Conservation (phyloP, 2,888 invertebrate genomes). For the Microplitis deprimator region DNA sequence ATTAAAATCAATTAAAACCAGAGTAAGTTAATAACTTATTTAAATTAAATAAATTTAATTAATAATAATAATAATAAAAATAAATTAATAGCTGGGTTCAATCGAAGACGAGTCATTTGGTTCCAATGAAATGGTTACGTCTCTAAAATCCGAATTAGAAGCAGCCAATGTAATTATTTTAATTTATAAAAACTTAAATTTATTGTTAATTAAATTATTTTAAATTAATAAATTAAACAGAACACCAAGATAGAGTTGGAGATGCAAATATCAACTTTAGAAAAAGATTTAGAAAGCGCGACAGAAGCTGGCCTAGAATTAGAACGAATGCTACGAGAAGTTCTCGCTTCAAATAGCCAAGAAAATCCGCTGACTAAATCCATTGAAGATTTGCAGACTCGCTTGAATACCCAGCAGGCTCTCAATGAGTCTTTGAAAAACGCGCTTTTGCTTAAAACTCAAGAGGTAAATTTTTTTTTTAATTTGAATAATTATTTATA, state of each 20-base stretch:
- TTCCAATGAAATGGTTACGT: constrained; percentile 81
- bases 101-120: constrained; percentile 82
- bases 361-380: constrained; percentile 77
- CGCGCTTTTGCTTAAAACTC: constrained; percentile 68
- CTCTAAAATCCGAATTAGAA: constrained; percentile 78
- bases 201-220: not conserved
- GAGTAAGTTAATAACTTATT: constrained; percentile 55
- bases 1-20: constrained; percentile 64
- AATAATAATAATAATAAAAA: constrained; percentile 11
- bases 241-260: constrained; percentile 74
- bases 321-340: constrained; percentile 79
- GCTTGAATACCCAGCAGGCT: constrained; percentile 79
- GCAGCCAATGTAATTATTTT: constrained; percentile 68
- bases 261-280: constrained; percentile 79
- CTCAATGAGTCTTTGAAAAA: constrained; percentile 71
- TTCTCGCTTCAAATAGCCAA: constrained; percentile 78
- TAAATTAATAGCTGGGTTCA: constrained; percentile 71
- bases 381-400: constrained; percentile 78
- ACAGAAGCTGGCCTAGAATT: constrained; percentile 86
- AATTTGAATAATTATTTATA: constrained; percentile 3
- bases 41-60: constrained; percentile 3
- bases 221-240: constrained; percentile 50
- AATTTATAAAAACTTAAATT: constrained; percentile 21
- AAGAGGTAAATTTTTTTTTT: constrained; percentile 64
- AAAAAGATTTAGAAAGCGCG: constrained; percentile 85